These are phyloP conservation scores for Gandaritis pyraliata DNA, from an alignment of 2,888 invertebrate genomes.

Conservation along the genomic window DNA sequence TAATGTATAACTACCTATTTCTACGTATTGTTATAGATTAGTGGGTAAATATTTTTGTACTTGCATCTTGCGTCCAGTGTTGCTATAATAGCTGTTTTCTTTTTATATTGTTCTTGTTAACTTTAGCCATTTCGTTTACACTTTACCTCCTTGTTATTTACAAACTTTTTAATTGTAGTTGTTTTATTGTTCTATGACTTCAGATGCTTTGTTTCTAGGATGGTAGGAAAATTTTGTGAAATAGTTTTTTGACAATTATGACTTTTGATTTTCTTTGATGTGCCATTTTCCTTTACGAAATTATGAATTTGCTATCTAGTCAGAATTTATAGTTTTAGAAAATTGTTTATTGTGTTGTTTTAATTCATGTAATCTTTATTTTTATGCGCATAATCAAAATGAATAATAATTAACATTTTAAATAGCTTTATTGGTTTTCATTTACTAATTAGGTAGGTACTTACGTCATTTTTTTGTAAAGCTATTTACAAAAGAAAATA, in stretches of 20 bases:
- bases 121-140: conserved; percentile 6
- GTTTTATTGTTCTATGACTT: neutral
- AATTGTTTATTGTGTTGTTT: conserved; percentile 3
- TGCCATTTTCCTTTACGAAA: conserved; percentile 15
- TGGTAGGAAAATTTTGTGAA: no score
- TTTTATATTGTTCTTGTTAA: conserved; percentile 17
- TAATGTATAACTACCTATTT: neutral
- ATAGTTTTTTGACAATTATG: neutral
- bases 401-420: conserved; percentile 28
- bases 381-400: conserved; percentile 27
- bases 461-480: conserved; percentile 48
- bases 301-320: conserved; percentile 35
- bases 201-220: neutral
- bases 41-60: conserved; percentile 30
- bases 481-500: conserved; percentile 76
- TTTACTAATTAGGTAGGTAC: conserved; percentile 33
- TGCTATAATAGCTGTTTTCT: conserved; percentile 17
- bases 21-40: neutral
- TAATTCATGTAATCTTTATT: conserved; percentile 4
- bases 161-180: conserved; percentile 1
- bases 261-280: conserved; percentile 2
- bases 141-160: conserved; percentile 13
- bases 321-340: conserved; percentile 20
- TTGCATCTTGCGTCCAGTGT: conserved; percentile 22
- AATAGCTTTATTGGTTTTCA: conserved; percentile 27